Evolutionary conservation across 2,113 vertebrate genomes (phyloP).

Genomic region (Larimichthys crocea): DNA sequence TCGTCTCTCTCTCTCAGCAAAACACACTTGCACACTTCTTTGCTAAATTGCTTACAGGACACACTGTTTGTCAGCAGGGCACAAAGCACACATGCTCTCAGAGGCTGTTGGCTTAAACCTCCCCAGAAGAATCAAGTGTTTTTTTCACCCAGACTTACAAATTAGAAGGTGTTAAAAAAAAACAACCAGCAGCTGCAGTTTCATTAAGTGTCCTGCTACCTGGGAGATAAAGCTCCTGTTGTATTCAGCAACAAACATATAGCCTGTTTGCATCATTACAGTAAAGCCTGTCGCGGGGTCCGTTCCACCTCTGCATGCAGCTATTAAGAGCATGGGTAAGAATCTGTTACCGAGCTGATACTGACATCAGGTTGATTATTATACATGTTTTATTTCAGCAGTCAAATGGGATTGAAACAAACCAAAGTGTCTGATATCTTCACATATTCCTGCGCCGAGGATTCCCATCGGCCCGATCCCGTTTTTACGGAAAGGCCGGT

Average conservation of each 20-base stretch:
- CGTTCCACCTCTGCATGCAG: background rate
- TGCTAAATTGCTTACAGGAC: constrained; percentile 46
- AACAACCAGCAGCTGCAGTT: background rate
- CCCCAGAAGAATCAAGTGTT: constrained; percentile 22
- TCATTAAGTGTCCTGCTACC: constrained; percentile 16
- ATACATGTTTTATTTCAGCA: background rate
- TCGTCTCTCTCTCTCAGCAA: background rate
- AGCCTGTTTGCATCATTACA: background rate
- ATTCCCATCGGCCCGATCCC: background rate
- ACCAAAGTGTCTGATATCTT: too few species aligned
- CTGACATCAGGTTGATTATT: background rate
- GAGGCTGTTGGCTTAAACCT: constrained; percentile 29
- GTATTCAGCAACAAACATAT: background rate
- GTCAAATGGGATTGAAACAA: background rate
- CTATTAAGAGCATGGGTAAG: background rate
- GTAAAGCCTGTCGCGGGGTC: too few species aligned
- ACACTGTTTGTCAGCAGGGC: constrained; percentile 33
- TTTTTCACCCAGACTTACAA: constrained; percentile 11
- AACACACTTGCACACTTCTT: constrained; percentile 14
- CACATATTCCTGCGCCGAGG: background rate
- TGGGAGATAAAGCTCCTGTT: background rate
- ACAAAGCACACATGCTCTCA: constrained; percentile 40
- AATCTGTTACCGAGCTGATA: background rate
- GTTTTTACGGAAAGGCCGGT: background rate
- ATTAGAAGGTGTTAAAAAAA: constrained; percentile 11